A percentile compares a stretch with the other conserved stretches of the same genome.
Conservation (phyloP, 2,888 invertebrate genomes). For the Rhimphoctona megacephalus region DNA sequence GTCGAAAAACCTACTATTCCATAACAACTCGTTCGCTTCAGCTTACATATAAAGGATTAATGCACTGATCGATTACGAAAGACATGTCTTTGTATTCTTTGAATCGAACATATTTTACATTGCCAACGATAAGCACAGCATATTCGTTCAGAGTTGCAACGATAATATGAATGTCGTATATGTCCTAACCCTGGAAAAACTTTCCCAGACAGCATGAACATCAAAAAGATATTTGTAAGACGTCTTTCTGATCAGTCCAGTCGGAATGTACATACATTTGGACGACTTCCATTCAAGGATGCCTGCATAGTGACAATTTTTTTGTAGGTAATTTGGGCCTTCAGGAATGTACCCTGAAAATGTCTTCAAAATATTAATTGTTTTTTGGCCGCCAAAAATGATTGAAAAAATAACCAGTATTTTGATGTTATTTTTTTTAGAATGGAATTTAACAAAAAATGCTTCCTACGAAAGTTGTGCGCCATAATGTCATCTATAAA, state of each 20-base stretch:
- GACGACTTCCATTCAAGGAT: too few relatives aligned
- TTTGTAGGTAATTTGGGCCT: too few relatives aligned
- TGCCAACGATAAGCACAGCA: constrained; percentile 19
- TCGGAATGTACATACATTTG: not conserved
- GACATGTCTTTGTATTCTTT: constrained; percentile 37
- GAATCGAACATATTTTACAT: constrained; percentile 18
- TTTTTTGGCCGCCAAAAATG: too few relatives aligned
- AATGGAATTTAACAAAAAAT: too few relatives aligned
- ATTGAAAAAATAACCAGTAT: too few relatives aligned
- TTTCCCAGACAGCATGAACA: not conserved
- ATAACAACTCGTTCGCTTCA: constrained; percentile 7
- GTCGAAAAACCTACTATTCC: constrained; percentile 38
- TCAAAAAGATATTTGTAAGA: too few relatives aligned
- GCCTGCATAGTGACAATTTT: too few relatives aligned
- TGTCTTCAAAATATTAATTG: too few relatives aligned
- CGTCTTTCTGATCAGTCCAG: not conserved
- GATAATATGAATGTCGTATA: constrained; percentile 32
- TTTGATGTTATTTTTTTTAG: too few relatives aligned
- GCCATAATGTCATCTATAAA: too few relatives aligned
- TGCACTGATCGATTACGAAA: constrained; percentile 32
- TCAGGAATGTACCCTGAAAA: too few relatives aligned
- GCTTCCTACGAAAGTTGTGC: too few relatives aligned
- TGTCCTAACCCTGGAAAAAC: constrained; percentile 4
- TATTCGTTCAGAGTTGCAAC: constrained; percentile 6
- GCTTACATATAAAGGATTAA: constrained; percentile 32